phyloP scores from a whole-genome alignment of 2,888 invertebrate species.

The Lithophane ornitopus region DNA sequence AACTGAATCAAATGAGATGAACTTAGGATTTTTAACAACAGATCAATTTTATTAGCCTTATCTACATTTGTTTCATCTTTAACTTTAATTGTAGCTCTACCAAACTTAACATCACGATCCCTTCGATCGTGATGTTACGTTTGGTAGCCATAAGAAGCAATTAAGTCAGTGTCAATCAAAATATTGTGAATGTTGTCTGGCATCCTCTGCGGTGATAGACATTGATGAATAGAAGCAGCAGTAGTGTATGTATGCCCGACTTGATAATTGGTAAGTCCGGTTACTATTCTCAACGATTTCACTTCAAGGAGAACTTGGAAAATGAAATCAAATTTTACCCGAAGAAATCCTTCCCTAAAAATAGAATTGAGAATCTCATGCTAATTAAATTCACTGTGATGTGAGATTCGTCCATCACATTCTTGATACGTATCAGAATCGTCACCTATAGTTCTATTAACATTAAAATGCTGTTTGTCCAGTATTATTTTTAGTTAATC shows the following conservation, averaged over 20 bases:
- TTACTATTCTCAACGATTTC: constrained; percentile 31
- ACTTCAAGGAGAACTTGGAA: constrained; percentile 32
- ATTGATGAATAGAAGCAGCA: constrained; percentile 35
- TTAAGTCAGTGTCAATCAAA: constrained; percentile 58
- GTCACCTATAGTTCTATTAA: constrained; percentile 34
- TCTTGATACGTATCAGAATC: constrained; percentile 8
- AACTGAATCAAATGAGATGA: constrained; percentile 11
- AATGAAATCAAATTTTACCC: not conserved
- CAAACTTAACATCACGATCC: too few species aligned
- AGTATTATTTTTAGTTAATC: constrained; percentile 66
- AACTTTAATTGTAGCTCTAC: constrained; percentile 40
- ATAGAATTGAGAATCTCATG: not conserved
- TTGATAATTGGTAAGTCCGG: constrained; percentile 42
- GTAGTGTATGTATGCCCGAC: constrained; percentile 18
- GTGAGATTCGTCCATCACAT: constrained; percentile 13
- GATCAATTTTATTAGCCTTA: constrained; percentile 14
- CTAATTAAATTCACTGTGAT: not conserved
- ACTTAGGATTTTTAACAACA: not conserved
- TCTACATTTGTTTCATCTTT: constrained; percentile 25
- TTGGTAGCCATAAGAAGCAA: constrained; percentile 46
- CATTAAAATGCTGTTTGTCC: constrained; percentile 57
- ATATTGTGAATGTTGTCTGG: constrained; percentile 54
- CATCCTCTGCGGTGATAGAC: constrained; percentile 49
- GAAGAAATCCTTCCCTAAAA: not conserved
- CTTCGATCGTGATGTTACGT: constrained; percentile 42